Conservation (phyloP, 2,113 vertebrate genomes). For the Engystomops pustulosus region DNA sequence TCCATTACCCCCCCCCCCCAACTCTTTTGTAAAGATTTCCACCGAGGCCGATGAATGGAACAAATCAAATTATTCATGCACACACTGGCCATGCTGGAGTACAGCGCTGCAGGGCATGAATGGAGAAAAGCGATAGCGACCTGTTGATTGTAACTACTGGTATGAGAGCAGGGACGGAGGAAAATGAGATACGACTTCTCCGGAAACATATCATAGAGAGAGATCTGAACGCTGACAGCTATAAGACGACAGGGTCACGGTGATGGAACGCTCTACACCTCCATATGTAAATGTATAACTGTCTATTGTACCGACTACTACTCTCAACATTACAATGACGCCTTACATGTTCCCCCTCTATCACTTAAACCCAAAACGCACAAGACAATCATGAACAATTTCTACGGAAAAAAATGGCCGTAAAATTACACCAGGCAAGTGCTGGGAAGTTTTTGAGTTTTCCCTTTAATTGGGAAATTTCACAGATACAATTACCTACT, state of each 20-base stretch:
- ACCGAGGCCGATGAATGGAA: constrained; percentile 70
- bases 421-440: too few relatives aligned
- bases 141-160: constrained; percentile 55
- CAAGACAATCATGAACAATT: too few relatives aligned
- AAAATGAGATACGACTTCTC: constrained; percentile 20
- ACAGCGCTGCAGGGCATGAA: constrained; percentile 72
- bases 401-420: too few relatives aligned
- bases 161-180: background rate
- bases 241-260: background rate
- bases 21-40: constrained; percentile 69
- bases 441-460: too few relatives aligned
- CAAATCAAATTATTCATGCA: constrained; percentile 85
- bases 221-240: background rate
- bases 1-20: constrained; percentile 70
- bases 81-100: constrained; percentile 70
- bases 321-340: too few relatives aligned
- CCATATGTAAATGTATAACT: too few relatives aligned
- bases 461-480: background rate
- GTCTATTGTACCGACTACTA: too few relatives aligned
- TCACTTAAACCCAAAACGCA: too few relatives aligned
- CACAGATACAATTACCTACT: background rate
- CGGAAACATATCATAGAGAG: background rate
- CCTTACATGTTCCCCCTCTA: too few relatives aligned
- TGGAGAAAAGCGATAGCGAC: constrained; percentile 70
- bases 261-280: background rate